These are phyloP conservation scores for Anarsia innoxiella DNA, from an alignment of 2,888 invertebrate species.

Conservation along the genomic window DNA sequence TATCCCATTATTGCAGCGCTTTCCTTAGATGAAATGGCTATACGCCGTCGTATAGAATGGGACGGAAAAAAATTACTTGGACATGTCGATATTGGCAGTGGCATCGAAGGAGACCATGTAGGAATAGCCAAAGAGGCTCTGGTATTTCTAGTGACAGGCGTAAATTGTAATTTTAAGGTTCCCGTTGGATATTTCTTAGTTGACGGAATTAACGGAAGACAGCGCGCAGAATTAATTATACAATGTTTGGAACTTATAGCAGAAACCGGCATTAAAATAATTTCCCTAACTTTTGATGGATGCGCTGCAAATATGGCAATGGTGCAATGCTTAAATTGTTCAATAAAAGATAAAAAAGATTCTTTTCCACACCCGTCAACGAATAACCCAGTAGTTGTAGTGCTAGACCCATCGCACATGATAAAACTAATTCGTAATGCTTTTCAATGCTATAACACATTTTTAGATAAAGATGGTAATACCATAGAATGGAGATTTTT, in stretches of 20 bases:
- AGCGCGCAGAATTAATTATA: constrained; percentile 4
- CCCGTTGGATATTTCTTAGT: constrained; percentile 9
- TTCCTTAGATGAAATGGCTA: constrained; percentile 4
- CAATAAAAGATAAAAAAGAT: too few species aligned
- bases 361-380: background rate
- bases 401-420: constrained; percentile 13
- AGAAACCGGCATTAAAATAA: constrained; percentile 7
- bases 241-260: constrained; percentile 8
- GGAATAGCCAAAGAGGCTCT: background rate
- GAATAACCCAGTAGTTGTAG: constrained; percentile 6
- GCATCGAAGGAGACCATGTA: background rate
- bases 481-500: constrained; percentile 11
- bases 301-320: constrained; percentile 2
- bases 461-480: constrained; percentile 6
- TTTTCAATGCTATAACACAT: constrained; percentile 8
- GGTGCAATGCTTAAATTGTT: background rate
- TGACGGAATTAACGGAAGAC: background rate
- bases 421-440: constrained; percentile 17
- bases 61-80: constrained; percentile 14
- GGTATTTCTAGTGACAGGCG: background rate
- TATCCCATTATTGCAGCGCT: background rate
- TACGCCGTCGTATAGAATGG: constrained; percentile 11
- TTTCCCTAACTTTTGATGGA: constrained; percentile 12
- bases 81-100: constrained; percentile 12
- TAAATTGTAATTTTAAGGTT: constrained; percentile 8